phyloP scores from a whole-genome alignment of 2,113 vertebrate genomes.

The Aythya baeri region DNA sequence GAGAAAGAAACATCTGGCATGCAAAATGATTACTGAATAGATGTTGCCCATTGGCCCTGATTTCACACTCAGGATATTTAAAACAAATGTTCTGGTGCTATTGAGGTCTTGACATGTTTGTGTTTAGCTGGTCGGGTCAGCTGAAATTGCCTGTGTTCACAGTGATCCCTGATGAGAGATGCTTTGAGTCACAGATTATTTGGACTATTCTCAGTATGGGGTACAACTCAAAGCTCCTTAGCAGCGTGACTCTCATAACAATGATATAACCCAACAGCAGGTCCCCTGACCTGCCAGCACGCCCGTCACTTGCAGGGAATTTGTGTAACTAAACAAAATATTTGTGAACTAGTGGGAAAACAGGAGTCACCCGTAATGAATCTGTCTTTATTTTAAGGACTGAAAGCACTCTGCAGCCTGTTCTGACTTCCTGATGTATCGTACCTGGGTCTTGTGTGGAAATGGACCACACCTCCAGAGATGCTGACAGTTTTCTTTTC shows the following conservation, averaged over 20 bases:
- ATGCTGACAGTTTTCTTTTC: neutral
- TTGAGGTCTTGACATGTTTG: slow-evolving; percentile 62
- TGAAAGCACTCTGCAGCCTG: neutral
- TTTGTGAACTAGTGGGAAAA: slow-evolving; percentile 44
- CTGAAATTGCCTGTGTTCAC: slow-evolving; percentile 47
- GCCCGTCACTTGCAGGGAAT: slow-evolving; percentile 5
- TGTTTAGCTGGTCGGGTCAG: slow-evolving; percentile 45
- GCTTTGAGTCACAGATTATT: slow-evolving; percentile 69
- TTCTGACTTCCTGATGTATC: neutral
- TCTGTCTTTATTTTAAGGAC: slow-evolving; percentile 7
- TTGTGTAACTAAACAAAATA: slow-evolving; percentile 59
- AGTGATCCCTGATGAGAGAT: slow-evolving; percentile 61
- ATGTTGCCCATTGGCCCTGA: slow-evolving; percentile 29
- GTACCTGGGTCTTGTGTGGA: neutral
- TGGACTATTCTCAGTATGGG: slow-evolving; percentile 69
- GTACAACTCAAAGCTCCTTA: slow-evolving; percentile 59
- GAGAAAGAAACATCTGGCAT: slow-evolving; percentile 52
- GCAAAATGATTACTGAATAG: neutral
- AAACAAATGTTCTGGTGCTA: slow-evolving; percentile 66
- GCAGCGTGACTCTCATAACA: slow-evolving; percentile 69
- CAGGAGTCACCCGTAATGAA: neutral
- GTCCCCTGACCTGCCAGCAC: slow-evolving; percentile 50
- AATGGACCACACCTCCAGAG: neutral
- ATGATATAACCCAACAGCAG: slow-evolving; percentile 70
- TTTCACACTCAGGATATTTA: slow-evolving; percentile 46